These are phyloP conservation scores for Embidobia sp. DNA, from an alignment of 2,888 invertebrate species.

Conservation along the genomic window DNA sequence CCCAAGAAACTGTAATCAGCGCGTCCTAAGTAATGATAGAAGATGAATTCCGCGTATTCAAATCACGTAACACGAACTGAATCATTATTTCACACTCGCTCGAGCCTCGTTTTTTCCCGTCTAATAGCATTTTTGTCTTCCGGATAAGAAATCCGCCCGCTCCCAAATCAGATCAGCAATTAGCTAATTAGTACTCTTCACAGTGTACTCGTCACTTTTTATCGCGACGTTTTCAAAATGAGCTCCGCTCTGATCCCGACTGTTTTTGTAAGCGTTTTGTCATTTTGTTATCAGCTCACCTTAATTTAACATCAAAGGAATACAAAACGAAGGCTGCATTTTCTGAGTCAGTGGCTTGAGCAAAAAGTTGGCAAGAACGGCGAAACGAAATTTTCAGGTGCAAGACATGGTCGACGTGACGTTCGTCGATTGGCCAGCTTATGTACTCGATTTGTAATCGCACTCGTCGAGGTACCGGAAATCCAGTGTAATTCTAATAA, in stretches of 20 bases:
- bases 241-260: background rate
- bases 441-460: constrained; percentile 25
- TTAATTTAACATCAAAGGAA: constrained; percentile 39
- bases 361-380: constrained; percentile 25
- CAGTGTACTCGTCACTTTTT: too few species aligned
- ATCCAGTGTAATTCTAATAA: constrained; percentile 23
- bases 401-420: constrained; percentile 15
- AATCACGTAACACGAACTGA: constrained; percentile 58
- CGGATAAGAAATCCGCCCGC: too few species aligned
- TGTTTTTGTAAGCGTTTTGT: constrained; percentile 13
- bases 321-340: constrained; percentile 29
- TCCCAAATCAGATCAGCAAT: too few species aligned
- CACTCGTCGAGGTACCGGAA: background rate
- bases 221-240: background rate
- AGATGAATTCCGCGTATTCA: constrained; percentile 53
- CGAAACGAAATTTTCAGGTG: constrained; percentile 45
- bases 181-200: too few species aligned
- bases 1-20: constrained; percentile 70
- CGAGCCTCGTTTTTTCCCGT: constrained; percentile 6
- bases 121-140: background rate
- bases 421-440: constrained; percentile 38
- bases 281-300: constrained; percentile 26
- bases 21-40: constrained; percentile 54
- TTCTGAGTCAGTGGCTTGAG: constrained; percentile 41
- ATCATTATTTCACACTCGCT: constrained; percentile 49